Conservation (phyloP, 2,888 invertebrate genomes). For the Dendrolimus pini region DNA sequence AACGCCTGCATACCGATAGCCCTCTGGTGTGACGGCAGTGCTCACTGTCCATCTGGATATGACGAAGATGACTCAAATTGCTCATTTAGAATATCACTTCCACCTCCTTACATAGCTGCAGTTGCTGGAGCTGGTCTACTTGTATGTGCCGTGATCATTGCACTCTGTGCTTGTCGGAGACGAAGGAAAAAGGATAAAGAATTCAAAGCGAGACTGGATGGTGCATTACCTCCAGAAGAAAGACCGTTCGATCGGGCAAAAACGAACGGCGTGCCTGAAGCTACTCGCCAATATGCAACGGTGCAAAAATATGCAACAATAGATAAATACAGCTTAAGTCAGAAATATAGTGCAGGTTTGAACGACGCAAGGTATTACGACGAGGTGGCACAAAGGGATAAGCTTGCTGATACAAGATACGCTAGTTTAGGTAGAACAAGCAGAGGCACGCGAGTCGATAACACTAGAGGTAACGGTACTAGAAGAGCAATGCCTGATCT, state of each 20-base stretch:
- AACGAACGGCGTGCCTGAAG: conserved; percentile 62
- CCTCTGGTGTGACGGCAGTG: conserved; percentile 87
- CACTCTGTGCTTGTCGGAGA: conserved; percentile 78
- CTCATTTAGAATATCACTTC: conserved; percentile 81
- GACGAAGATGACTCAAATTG: conserved; percentile 88
- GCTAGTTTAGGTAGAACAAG: conserved; percentile 67
- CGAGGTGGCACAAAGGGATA: conserved; percentile 70
- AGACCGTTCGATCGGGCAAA: conserved; percentile 78
- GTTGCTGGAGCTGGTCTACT: conserved; percentile 80
- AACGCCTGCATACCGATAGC: conserved; percentile 87
- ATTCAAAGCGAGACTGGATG: conserved; percentile 77
- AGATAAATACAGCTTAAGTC: conserved; percentile 73
- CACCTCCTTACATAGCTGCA: conserved; percentile 80
- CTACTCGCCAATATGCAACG: conserved; percentile 62
- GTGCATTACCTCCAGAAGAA: conserved; percentile 75
- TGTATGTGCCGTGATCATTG: conserved; percentile 74
- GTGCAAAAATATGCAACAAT: conserved; percentile 73
- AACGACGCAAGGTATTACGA: conserved; percentile 73
- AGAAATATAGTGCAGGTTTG: conserved; percentile 71
- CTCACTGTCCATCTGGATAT: conserved; percentile 88
- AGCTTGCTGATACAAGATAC: conserved; percentile 68
- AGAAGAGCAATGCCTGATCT: conserved; percentile 65
- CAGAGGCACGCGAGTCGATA: conserved; percentile 54
- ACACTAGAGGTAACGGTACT: conserved; percentile 57
- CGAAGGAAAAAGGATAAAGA: conserved; percentile 77